A percentile compares a stretch with the other conserved stretches of the same genome.
These are phyloP conservation scores for Bradypodion pumilum DNA, from an alignment of 2,797 vertebrate species.

Conservation along the genomic window DNA sequence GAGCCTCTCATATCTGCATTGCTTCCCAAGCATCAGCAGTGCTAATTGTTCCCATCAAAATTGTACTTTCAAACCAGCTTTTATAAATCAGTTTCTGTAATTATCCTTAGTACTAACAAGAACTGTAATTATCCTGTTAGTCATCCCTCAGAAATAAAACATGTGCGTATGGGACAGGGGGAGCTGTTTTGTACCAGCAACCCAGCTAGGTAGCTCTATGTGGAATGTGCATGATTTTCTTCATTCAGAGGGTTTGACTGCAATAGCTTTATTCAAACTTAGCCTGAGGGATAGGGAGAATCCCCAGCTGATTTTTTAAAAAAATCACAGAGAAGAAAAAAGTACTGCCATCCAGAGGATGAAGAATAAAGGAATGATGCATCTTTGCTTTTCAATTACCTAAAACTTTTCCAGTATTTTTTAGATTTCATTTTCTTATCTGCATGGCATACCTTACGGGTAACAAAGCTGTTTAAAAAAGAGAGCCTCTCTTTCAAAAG, in stretches of 20 bases:
- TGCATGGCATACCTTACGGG: background rate
- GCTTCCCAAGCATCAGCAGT: background rate
- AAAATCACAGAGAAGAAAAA: background rate
- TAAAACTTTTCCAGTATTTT: background rate
- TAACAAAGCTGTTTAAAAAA: background rate
- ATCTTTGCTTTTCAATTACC: background rate
- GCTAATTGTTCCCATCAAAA: background rate
- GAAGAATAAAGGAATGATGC: background rate
- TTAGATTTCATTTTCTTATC: background rate
- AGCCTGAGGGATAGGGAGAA: background rate
- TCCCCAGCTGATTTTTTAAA: background rate
- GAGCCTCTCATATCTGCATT: background rate
- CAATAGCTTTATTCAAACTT: background rate
- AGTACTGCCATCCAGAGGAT: background rate
- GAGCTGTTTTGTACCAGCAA: background rate
- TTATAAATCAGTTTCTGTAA: slow-evolving; percentile 8
- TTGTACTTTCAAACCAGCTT: background rate
- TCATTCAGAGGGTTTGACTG: background rate
- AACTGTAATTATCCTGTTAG: background rate
- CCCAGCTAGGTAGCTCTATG: background rate
- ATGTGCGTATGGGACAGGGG: background rate
- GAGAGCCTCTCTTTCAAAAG: background rate
- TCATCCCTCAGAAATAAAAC: background rate
- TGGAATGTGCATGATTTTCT: background rate
- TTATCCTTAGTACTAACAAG: too few relatives aligned